phyloP scores from a whole-genome alignment of 2,888 invertebrate species.

The Colletes collaris region DNA sequence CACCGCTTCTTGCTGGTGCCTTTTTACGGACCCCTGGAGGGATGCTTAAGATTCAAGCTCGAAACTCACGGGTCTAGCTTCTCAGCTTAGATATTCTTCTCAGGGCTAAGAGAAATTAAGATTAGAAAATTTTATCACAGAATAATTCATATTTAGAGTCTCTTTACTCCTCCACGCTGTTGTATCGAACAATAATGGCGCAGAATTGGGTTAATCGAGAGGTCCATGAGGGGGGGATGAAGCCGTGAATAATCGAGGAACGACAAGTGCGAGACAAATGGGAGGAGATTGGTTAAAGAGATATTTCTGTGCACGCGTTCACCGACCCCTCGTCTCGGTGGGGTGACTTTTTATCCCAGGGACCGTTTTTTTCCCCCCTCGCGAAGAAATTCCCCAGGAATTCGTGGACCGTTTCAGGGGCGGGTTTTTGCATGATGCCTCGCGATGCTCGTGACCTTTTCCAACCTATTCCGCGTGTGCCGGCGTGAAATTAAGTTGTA shows the following conservation, averaged over 20 bases:
- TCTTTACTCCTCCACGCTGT: no score
- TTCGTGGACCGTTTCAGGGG: slow-evolving; percentile 77
- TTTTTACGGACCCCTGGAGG: slow-evolving; percentile 31
- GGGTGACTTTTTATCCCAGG: slow-evolving; percentile 69
- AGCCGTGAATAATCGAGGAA: slow-evolving; percentile 32
- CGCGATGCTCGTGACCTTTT: slow-evolving; percentile 72
- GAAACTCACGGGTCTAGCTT: background rate
- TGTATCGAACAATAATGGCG: no score
- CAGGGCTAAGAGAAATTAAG: no score
- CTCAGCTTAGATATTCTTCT: no score
- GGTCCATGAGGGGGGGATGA: background rate
- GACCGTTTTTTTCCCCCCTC: slow-evolving; percentile 57
- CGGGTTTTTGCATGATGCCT: slow-evolving; percentile 77
- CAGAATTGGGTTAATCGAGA: no score
- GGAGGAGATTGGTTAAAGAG: slow-evolving; percentile 52
- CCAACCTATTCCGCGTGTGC: slow-evolving; percentile 66
- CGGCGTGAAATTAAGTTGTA: slow-evolving; percentile 62
- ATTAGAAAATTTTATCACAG: no score
- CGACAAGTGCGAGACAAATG: slow-evolving; percentile 15
- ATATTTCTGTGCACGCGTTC: slow-evolving; percentile 53
- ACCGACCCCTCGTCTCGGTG: slow-evolving; percentile 56
- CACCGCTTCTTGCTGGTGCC: slow-evolving; percentile 49
- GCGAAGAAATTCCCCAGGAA: slow-evolving; percentile 74
- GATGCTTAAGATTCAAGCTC: slow-evolving; percentile 33
- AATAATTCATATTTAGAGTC: no score